A percentile compares a stretch with the other conserved stretches of the same genome.
phyloP scores from a whole-genome alignment of 2,888 invertebrate genomes.

The Acrobasis suavella region DNA sequence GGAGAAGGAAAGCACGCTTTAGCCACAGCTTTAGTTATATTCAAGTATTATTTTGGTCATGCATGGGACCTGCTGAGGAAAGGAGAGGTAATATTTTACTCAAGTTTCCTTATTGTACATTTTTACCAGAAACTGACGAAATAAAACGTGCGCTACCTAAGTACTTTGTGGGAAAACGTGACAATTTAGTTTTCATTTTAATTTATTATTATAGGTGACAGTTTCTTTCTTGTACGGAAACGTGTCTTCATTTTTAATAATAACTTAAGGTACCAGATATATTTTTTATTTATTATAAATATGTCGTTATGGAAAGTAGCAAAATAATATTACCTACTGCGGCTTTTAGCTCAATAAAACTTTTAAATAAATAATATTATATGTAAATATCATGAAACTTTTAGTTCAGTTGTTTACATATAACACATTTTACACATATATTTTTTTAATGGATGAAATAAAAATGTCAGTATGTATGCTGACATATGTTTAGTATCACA shows the following conservation, averaged over 20 bases:
- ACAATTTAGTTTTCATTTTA: neutral
- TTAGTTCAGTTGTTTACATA: too few relatives aligned
- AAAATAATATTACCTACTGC: too few relatives aligned
- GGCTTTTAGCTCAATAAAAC: too few relatives aligned
- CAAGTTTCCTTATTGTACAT: conserved; percentile 4
- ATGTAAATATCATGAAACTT: too few relatives aligned
- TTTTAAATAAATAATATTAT: too few relatives aligned
- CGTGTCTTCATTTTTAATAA: too few relatives aligned
- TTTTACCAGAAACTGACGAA: neutral
- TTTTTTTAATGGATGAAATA: neutral
- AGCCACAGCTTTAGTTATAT: neutral
- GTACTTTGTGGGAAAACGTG: neutral
- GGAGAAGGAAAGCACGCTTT: neutral
- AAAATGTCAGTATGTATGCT: neutral
- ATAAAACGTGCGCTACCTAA: conserved; percentile 3
- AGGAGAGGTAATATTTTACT: conserved; percentile 1
- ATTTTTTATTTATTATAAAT: neutral
- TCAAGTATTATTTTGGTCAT: conserved; percentile 6
- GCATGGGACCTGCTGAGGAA: neutral
- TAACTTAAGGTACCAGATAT: neutral
- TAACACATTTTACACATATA: neutral
- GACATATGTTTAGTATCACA: neutral
- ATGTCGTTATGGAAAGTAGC: too few relatives aligned
- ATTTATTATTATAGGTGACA: too few relatives aligned
- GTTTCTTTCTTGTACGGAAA: too few relatives aligned